Percentiles rank a stretch among this genome's conserved stretches.
Evolutionary conservation across 2,888 invertebrate species (phyloP).

Genomic region (Alviniconcha strummeri): DNA sequence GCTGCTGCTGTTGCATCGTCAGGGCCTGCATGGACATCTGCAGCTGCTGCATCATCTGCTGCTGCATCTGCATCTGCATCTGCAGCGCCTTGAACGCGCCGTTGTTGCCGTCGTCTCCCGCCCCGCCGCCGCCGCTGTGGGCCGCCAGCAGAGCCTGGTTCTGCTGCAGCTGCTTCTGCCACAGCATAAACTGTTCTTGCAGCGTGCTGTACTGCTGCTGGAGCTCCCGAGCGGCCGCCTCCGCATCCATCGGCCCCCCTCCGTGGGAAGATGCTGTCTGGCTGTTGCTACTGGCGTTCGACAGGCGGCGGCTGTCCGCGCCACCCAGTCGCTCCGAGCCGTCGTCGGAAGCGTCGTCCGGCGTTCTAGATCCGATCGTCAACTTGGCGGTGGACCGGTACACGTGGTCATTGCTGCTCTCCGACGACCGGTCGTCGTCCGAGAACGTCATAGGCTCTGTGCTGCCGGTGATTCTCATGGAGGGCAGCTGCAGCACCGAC

Average conservation of each 20-base stretch:
- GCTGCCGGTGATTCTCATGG: slow-evolving; percentile 23
- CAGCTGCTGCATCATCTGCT: slow-evolving; percentile 59
- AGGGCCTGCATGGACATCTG: slow-evolving; percentile 51
- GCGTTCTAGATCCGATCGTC: background rate
- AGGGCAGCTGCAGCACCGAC: slow-evolving; percentile 1
- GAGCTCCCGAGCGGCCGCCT: slow-evolving; percentile 29
- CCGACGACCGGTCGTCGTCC: slow-evolving; percentile 23
- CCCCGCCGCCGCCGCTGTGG: slow-evolving; percentile 37
- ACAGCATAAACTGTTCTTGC: slow-evolving; percentile 62
- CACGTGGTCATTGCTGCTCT: slow-evolving; percentile 26
- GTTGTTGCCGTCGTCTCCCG: slow-evolving; percentile 35
- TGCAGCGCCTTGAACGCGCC: slow-evolving; percentile 40
- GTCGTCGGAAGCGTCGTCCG: background rate
- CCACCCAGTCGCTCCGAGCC: slow-evolving; percentile 2
- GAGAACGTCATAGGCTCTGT: slow-evolving; percentile 26
- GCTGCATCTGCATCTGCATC: slow-evolving; percentile 49
- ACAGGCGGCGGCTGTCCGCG: slow-evolving; percentile 18
- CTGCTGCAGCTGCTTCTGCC: slow-evolving; percentile 66
- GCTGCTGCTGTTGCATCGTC: slow-evolving; percentile 58
- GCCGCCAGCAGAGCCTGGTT: slow-evolving; percentile 64
- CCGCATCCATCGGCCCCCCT: background rate
- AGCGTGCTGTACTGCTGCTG: slow-evolving; percentile 61
- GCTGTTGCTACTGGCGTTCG: slow-evolving; percentile 11
- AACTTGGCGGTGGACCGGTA: slow-evolving; percentile 21
- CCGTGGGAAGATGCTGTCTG: background rate